Evolutionary conservation across 2,888 invertebrate species (phyloP), one percentile per base, ranked within the genome.

Genomic region (Lepas anatifera): DNA sequence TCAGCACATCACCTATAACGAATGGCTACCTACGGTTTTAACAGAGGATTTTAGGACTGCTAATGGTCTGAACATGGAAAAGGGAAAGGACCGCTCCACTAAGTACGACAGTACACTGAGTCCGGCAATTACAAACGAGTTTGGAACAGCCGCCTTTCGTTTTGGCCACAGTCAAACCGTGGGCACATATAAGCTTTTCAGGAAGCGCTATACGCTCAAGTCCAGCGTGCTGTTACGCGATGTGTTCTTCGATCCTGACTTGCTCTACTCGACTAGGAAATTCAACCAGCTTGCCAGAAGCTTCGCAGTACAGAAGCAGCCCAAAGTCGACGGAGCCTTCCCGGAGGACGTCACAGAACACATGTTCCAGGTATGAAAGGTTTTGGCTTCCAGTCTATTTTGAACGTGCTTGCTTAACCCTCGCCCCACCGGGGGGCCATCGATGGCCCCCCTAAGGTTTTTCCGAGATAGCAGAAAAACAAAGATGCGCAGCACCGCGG

Each of bases 1-100:
- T 68, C 93, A 92, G 80, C 87, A 90, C 71, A 87, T 92, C 69
- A 82, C 87, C 7, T 92, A 90, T 78, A 87, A 87, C 76, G 92
- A 92, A 78, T 92, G 88, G 85, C 80, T 92, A 58, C 91, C 92
- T 0, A 81, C 87, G 58, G 80, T 92, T 41, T 79, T 92, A 73
- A 82, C 18, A 11, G n/a, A 13, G 27, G 66, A 39, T 25, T 66
- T 7, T 27, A 25, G 25, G 13, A 8, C 39, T 3, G n/a, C 10
- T 25, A 39, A 66, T 18, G 66, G 18, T 2, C 25, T 66, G 37
- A n/a, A 25, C 0, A 3, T 11, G 37, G 39, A 1, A 13, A 25
- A 13, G 13, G 39, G 66, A 25, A 25, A 73, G 25, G 80, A 68
- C 4, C 68, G 46, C 70, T 72, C 72, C 8, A 0, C 22, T 18